phyloP scores from a whole-genome alignment of 2,888 invertebrate genomes.

The Molorchus minor region DNA sequence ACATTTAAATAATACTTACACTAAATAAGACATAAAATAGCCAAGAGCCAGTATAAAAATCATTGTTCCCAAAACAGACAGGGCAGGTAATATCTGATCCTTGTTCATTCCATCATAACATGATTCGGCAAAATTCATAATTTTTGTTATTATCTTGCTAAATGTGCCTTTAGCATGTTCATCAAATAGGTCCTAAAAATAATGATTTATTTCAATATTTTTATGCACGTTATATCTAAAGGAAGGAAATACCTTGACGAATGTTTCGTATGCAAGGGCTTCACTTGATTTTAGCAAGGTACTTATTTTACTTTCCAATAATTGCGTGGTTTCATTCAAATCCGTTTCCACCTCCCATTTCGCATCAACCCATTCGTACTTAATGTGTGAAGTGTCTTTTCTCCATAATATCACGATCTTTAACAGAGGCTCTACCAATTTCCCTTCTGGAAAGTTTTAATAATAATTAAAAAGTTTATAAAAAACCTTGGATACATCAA shows the following conservation, averaged over 20 bases:
- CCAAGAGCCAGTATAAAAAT: slow-evolving; percentile 81
- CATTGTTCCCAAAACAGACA: slow-evolving; percentile 81
- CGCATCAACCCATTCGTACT: slow-evolving; percentile 88
- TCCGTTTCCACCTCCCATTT: slow-evolving; percentile 70
- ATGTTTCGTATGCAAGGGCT: slow-evolving; percentile 79
- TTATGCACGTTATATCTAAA: not conserved
- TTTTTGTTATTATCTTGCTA: slow-evolving; percentile 72
- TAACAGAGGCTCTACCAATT: slow-evolving; percentile 72
- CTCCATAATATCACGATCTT: slow-evolving; percentile 92
- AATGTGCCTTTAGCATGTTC: slow-evolving; percentile 80
- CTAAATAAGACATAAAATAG: slow-evolving; percentile 86
- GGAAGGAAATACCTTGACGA: slow-evolving; percentile 70
- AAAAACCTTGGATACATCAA: no score
- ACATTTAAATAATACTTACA: slow-evolving; percentile 64
- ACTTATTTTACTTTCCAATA: slow-evolving; percentile 77
- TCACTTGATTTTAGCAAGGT: slow-evolving; percentile 77
- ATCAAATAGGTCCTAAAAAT: slow-evolving; percentile 75
- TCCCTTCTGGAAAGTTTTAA: slow-evolving; percentile 68
- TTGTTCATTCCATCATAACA: slow-evolving; percentile 76
- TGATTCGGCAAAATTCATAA: slow-evolving; percentile 75
- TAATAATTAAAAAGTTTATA: no score
- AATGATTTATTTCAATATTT: not conserved
- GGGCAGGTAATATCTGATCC: slow-evolving; percentile 80
- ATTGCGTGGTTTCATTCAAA: slow-evolving; percentile 77
- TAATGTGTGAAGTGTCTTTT: slow-evolving; percentile 82